These are phyloP conservation scores for Macquaria australasica DNA, from an alignment of 2,113 vertebrate species.

Conservation along the genomic window DNA sequence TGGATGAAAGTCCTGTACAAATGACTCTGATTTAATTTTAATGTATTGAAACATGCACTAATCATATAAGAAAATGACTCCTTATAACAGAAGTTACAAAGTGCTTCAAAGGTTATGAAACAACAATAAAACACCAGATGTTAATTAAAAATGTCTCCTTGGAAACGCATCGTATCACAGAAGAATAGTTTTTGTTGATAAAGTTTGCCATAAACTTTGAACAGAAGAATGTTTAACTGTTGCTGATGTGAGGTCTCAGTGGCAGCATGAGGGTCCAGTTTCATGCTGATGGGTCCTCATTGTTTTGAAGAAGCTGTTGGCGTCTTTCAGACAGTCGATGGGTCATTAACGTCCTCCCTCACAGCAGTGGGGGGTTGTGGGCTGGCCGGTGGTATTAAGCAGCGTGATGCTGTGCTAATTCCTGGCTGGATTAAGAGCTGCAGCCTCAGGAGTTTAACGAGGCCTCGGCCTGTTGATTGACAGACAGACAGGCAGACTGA, in stretches of 20 bases:
- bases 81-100: too few relatives aligned
- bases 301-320: constrained; percentile 16
- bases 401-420: constrained; percentile 54
- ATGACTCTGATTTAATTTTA: too few relatives aligned
- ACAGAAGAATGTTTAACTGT: too few relatives aligned
- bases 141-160: background rate
- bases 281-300: background rate
- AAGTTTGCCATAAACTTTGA: too few relatives aligned
- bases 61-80: too few relatives aligned
- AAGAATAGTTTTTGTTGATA: too few relatives aligned
- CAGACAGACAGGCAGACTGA: background rate
- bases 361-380: constrained; percentile 3
- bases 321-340: constrained; percentile 7
- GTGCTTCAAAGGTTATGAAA: too few relatives aligned
- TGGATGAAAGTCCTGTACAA: too few relatives aligned
- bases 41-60: too few relatives aligned
- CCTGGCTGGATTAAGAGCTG: constrained; percentile 60
- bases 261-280: background rate
- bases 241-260: too few relatives aligned
- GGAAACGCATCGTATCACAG: background rate
- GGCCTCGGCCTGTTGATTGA: background rate
- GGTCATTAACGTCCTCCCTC: constrained; percentile 16
- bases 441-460: constrained; percentile 24
- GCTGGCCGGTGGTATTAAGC: constrained; percentile 11
- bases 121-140: background rate